Evolutionary conservation across 1,140 invertebrate genomes (phyloP), one percentile per base, ranked within the genome.

Genomic region (Octopus sinensis): DNA sequence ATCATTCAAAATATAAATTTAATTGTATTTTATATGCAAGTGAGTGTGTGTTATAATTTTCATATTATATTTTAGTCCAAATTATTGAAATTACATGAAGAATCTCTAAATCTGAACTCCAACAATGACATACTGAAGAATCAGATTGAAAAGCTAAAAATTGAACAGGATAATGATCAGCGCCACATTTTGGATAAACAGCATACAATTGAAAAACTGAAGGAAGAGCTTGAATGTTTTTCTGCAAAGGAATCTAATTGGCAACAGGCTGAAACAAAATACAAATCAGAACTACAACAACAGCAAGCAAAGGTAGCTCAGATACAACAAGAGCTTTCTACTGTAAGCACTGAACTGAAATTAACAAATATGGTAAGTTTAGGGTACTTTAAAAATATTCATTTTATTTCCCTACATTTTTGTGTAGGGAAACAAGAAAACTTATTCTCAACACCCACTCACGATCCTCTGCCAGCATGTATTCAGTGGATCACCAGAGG

Each of bases 241-340:
- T 13, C 17, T 23, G 6, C 68, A 73, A 73, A 73, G 13, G 68
- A 73, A 13, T n/a, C 68, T n/a, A 13, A 73, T n/a, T 73, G 68
- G 68, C 68, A 73, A n/a, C 68, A 73, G 30, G 6, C 7, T 12
- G 68, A 73, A 73, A 73, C 30, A 6, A 73, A 73, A 73, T 73
- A 73, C 68, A 73, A 73, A 13, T n/a, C 68, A 17, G 68, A 73
- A 6, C 68, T 73, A n/a, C 68, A 73, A 73, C 68, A 73, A 73
- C 13, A n/a, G 68, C 68, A 73, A 73, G 30, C 68, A 7, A 73
- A 73, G 30, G 30, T 73, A 23, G 7, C 17, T 23, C 68, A 73
- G 30, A 73, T 17, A 23, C 68, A 73, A 5, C 17, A n/a, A 23
- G 68, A 73, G 30, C 30, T 73, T 6, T 73, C 68, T 73, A n/a